Evolutionary conservation across 2,888 invertebrate species (phyloP).

Genomic region (Tortricodes alternella): DNA sequence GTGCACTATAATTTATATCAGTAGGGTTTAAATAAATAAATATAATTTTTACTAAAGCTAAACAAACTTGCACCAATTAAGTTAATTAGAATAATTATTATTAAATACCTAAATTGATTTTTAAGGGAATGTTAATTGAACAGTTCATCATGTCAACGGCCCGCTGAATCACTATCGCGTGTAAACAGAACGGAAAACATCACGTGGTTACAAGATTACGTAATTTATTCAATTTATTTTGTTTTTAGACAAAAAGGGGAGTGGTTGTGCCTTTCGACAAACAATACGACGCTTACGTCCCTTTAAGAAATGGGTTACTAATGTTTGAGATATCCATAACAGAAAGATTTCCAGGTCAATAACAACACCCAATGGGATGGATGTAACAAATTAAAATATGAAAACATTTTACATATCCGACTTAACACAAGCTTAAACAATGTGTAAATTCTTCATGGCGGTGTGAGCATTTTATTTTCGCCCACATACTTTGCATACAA

Average conservation of each 20-base stretch:
- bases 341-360: no score
- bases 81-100: not conserved
- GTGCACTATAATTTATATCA: no score
- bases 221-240: no score
- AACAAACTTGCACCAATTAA: not conserved
- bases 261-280: no score
- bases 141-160: not conserved
- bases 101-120: not conserved
- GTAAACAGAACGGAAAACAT: not conserved
- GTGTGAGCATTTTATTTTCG: conserved; percentile 4
- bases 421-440: not conserved
- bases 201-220: conserved; percentile 1
- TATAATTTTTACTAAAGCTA: not conserved
- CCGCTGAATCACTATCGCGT: no score
- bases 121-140: not conserved
- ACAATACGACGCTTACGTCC: no score
- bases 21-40: no score
- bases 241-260: no score
- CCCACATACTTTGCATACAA: not conserved
- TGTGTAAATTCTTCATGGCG: not conserved
- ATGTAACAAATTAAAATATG: no score
- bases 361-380: no score
- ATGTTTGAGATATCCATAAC: no score
- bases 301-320: no score
- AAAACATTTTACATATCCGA: not conserved